Evolutionary conservation across 2,113 vertebrate genomes (phyloP).

Genomic region (Chloropsis cyanopogon): DNA sequence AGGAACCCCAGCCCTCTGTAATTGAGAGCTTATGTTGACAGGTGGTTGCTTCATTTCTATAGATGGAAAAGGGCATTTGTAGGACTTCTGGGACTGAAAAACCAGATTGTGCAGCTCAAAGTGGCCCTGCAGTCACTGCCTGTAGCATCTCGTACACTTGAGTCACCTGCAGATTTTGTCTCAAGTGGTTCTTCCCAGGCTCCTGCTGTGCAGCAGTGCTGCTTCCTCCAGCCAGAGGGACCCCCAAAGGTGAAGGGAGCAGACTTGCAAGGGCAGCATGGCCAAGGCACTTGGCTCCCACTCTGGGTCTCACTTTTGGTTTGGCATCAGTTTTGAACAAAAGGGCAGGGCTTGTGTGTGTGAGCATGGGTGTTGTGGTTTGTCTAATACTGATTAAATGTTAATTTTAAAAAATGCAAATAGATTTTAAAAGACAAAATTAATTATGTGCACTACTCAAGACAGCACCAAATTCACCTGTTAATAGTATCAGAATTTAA

Average conservation of each 20-base stretch:
- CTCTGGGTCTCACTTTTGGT: background rate
- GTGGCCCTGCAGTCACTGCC: background rate
- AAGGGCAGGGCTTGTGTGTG: background rate
- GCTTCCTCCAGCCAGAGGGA: background rate
- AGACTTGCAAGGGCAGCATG: background rate
- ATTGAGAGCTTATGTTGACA: background rate
- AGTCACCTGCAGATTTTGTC: background rate
- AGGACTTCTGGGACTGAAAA: background rate
- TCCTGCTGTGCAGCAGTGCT: background rate
- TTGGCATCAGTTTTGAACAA: background rate
- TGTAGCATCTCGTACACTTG: background rate
- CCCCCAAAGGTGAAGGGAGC: background rate
- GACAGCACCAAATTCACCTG: background rate
- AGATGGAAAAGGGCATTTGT: background rate
- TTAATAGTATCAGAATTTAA: background rate
- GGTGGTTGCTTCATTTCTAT: background rate
- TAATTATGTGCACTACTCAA: background rate
- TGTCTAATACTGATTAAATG: background rate
- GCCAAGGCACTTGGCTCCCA: background rate
- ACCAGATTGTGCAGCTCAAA: background rate
- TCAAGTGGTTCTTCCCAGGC: background rate
- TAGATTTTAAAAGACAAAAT: background rate
- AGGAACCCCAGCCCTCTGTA: background rate
- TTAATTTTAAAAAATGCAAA: background rate
- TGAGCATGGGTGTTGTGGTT: accelerated